Conservation (phyloP, 2,888 invertebrate genomes). For the Dasysyrphus tricinctus region DNA sequence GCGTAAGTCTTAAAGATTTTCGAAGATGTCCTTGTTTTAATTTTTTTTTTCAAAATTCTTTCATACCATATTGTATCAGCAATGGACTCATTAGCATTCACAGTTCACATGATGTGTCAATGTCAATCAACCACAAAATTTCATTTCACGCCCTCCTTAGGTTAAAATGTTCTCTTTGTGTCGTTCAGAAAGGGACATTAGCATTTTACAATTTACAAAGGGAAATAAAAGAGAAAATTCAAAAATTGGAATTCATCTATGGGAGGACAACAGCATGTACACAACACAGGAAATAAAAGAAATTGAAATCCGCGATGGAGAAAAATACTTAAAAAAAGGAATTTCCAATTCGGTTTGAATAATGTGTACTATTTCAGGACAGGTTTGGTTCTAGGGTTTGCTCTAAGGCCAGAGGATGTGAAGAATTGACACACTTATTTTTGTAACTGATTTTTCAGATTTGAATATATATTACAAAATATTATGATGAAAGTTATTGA, state of each 20-base stretch:
- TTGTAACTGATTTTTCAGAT: too few relatives aligned
- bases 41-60: too few relatives aligned
- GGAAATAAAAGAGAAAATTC: slow-evolving; percentile 39
- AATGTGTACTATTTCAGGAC: not conserved
- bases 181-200: slow-evolving; percentile 28
- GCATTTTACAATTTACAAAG: slow-evolving; percentile 30
- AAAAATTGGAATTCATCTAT: slow-evolving; percentile 58
- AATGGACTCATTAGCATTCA: slow-evolving; percentile 21
- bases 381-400: not conserved
- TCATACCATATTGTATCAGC: not conserved
- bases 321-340: slow-evolving; percentile 49
- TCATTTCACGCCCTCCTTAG: slow-evolving; percentile 40
- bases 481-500: too few relatives aligned
- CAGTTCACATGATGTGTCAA: slow-evolving; percentile 19
- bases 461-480: too few relatives aligned
- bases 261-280: slow-evolving; percentile 8
- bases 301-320: slow-evolving; percentile 36
- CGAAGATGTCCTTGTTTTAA: not conserved
- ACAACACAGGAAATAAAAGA: slow-evolving; percentile 16
- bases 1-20: too few relatives aligned
- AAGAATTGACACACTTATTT: too few relatives aligned
- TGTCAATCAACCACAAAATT: slow-evolving; percentile 35
- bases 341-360: slow-evolving; percentile 42
- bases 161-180: slow-evolving; percentile 28
- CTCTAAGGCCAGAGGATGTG: too few relatives aligned